Evolutionary conservation across 2,888 invertebrate genomes (phyloP).

Genomic region (Oscheius sp.): DNA sequence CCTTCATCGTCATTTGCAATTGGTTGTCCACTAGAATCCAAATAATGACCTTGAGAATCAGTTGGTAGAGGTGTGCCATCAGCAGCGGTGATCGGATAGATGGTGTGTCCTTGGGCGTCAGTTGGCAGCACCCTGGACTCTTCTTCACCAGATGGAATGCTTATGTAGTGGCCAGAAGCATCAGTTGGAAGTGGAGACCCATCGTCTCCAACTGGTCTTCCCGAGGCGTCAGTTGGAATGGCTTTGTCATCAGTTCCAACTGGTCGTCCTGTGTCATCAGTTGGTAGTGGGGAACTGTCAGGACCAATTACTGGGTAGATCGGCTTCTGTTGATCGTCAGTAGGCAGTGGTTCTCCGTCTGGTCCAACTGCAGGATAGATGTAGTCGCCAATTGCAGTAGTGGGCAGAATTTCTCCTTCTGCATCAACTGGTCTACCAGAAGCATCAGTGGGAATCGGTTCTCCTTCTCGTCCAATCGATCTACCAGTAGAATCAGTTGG

Average conservation of each 20-base stretch:
- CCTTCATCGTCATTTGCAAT: conserved; percentile 58
- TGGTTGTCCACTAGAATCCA: conserved; percentile 39
- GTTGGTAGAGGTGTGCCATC: conserved; percentile 45
- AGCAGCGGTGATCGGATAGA: conserved; percentile 57
- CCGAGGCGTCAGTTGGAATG: conserved; percentile 42
- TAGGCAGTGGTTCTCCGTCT: conserved; percentile 38
- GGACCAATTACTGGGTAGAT: conserved; percentile 37
- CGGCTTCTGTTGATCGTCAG: conserved; percentile 40
- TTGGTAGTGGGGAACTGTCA: conserved; percentile 47
- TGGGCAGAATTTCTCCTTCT: conserved; percentile 53
- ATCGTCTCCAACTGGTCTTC: conserved; percentile 44
- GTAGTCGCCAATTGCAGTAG: conserved; percentile 45
- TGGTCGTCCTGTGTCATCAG: conserved; percentile 48
- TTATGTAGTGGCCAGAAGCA: conserved; percentile 32
- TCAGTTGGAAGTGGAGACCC: conserved; percentile 38
- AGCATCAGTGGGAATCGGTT: conserved; percentile 45
- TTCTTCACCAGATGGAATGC: conserved; percentile 6
- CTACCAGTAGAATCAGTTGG: conserved; percentile 54
- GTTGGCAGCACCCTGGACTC: not conserved
- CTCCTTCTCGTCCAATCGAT: conserved; percentile 45
- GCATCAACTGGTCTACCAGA: conserved; percentile 47
- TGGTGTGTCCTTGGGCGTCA: conserved; percentile 12
- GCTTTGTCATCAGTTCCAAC: conserved; percentile 38
- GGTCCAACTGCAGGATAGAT: conserved; percentile 46
- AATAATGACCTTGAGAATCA: conserved; percentile 40